phyloP scores from a whole-genome alignment of 2,797 vertebrate species.

The Syngnathus rostellatus region DNA sequence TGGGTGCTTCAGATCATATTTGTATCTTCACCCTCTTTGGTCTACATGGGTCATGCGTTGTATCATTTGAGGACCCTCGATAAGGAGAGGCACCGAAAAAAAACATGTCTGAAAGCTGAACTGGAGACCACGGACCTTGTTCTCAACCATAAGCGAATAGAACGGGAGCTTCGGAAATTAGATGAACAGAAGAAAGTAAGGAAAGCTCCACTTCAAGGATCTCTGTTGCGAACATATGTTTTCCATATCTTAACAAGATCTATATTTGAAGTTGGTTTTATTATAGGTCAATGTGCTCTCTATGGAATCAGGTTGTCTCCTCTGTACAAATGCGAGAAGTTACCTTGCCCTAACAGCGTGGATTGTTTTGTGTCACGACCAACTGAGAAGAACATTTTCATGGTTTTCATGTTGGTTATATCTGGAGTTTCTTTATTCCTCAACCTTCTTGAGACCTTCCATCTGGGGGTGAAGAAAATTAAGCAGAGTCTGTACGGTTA shows the following conservation, averaged over 20 bases:
- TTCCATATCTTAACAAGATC: conserved; percentile 91
- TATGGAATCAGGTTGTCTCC: conserved; percentile 84
- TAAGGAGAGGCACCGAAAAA: conserved; percentile 82
- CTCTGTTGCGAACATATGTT: conserved; percentile 84
- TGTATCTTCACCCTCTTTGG: conserved; percentile 88
- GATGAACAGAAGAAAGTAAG: conserved; percentile 87
- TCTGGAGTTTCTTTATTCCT: conserved; percentile 84
- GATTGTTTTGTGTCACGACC: conserved; percentile 93
- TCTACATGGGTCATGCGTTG: conserved; percentile 91
- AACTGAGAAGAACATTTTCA: conserved; percentile 93
- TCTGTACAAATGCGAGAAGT: conserved; percentile 81
- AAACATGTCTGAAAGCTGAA: conserved; percentile 75
- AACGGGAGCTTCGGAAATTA: conserved; percentile 80
- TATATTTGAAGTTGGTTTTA: conserved; percentile 85
- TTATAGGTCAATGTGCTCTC: conserved; percentile 84
- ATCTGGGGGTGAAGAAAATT: conserved; percentile 83
- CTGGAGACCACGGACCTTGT: conserved; percentile 73
- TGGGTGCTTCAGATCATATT: conserved; percentile 96
- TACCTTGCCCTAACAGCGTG: conserved; percentile 88
- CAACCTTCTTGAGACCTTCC: conserved; percentile 86
- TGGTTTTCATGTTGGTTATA: conserved; percentile 92
- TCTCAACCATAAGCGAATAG: conserved; percentile 74
- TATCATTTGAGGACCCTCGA: conserved; percentile 84
- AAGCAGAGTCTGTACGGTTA: conserved; percentile 71
- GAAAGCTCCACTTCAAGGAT: conserved; percentile 86